Base-by-base conservation (phyloP, 2,888 invertebrate species). In the Podabrus alpinus region DNA sequence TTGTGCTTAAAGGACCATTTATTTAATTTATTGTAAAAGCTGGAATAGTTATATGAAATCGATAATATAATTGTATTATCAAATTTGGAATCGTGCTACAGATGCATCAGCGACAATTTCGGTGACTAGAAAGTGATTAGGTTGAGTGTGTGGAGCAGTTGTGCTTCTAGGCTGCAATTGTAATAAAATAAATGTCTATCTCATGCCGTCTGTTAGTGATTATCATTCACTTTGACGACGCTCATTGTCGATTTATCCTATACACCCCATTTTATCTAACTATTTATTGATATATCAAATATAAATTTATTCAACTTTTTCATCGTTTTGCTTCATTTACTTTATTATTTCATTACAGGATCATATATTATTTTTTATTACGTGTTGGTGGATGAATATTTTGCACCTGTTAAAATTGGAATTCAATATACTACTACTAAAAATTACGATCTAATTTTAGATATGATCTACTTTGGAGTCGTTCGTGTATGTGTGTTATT, bases 161-260 rank as follows among this genome's bases (percentile, higher is more conserved):
- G 84, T 83, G 83, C 82, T 81, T 66, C 78, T 77, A 78, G 81
- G 73, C 79, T 80, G 82, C 82, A 82, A 85, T 83, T 81, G 83
- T 82, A 84, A 85, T 85, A 84, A 85, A 85, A 84, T 84, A 85
- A 84, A 85, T 84, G 85, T 84, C 82, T 81, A 82, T 84, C 84
- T 83, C 82, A 81, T 83, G 83, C 82, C 82, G 80, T 82, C 81
- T 80, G 81, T 80, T 80, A 80, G 82, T 82, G 83, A 84, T 84
- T 83, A 83, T 83, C 80, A 83, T 84, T 83, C 84, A 81, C 83
- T 84, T 84, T 83, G 74, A 72, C 77, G 75, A 74, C 74, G 69
- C 59, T 75, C 77, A 73, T 77, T 77, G 74, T 77, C 74, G 69
- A 72, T 71, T 67, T 73, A 68, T 73, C 60, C 62, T 16, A 66